Base-by-base conservation (phyloP, 2,113 vertebrate species). In the Collichthys lucidus region DNA sequence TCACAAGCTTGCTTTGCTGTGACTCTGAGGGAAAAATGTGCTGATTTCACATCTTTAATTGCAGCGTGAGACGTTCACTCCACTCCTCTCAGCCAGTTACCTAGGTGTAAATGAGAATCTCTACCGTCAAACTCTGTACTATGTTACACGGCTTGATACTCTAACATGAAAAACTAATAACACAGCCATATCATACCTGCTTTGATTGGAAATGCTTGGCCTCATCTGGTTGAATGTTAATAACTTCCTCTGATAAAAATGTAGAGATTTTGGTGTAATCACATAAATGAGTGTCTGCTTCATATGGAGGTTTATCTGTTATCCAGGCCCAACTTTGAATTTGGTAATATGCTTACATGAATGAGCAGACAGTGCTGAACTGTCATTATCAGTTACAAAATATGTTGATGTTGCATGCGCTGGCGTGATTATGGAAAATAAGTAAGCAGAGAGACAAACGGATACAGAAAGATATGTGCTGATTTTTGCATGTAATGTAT, bases 1-100 rank as follows among this genome's bases (percentile, higher is more conserved):
- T 75, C 72, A 83, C 47, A 68, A 74, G 81, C 49, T 69, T 68
- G 76, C 76, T 84, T 53, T 31, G 31, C 76, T 56, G 67, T 49
- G 29, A 77, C 17, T 59, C 66, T 26, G 49, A 83, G 44, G 71
- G 24, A 55, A 50, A 62, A 89, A 83, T 73, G 20, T 77, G 88
- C 82, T 80, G 84, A 88, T 75, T 80, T 35, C 35, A 63, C 77
- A 61, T 62, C 55, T 88, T 87, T 70, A 82, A 74, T 76, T 77
- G 79, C 75, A 42, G 55, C 29, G 10, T 44, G 69, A 82, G 65
- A 44, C 1, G 1, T 57, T 80, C 63, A 15, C 62, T 59, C 59
- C 46, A 26, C 64, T 63, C 14, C 22, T 11, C 19, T 60, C 65
- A 60, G 68, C 11, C 55, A 20, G 24, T 67, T 63, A 72, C 65